A percentile compares a stretch with the other conserved stretches of the same genome.
Conservation (phyloP, 2,113 vertebrate genomes). For the Forbesichthys papilliferus region DNA sequence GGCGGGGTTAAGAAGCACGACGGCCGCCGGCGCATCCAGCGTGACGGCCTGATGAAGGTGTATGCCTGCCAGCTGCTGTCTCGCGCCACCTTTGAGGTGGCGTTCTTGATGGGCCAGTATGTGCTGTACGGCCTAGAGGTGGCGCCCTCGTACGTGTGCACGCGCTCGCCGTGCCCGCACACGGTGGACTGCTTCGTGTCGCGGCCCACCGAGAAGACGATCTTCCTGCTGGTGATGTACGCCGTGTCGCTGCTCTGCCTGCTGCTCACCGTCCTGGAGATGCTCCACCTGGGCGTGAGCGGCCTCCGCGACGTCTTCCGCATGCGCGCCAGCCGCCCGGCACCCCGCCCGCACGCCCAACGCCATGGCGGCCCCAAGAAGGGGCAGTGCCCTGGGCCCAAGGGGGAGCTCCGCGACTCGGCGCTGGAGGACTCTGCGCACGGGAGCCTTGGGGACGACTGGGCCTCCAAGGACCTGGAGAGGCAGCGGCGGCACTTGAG, state of each 20-base stretch:
- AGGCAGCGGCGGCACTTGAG: conserved; percentile 81
- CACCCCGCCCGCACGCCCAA: conserved; percentile 52
- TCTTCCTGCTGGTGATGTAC: conserved; percentile 89
- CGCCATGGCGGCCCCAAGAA: conserved; percentile 74
- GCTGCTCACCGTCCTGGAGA: conserved; percentile 83
- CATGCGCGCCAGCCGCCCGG: conserved; percentile 33
- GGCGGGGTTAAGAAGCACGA: conserved; percentile 75
- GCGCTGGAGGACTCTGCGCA: conserved; percentile 54
- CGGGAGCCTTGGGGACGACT: conserved; percentile 69
- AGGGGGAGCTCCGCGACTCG: conserved; percentile 63
- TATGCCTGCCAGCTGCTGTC: conserved; percentile 84
- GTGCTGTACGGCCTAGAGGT: conserved; percentile 84
- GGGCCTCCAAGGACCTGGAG: conserved; percentile 70
- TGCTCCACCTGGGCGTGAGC: conserved; percentile 82
- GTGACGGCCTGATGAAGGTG: conserved; percentile 86
- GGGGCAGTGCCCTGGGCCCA: conserved; percentile 56
- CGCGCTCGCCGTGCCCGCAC: conserved; percentile 83
- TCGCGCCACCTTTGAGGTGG: conserved; percentile 78
- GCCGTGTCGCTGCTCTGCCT: conserved; percentile 85
- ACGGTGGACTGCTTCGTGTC: conserved; percentile 88
- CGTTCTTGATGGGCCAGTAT: conserved; percentile 87
- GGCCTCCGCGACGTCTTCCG: conserved; percentile 80
- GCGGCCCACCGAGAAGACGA: conserved; percentile 88
- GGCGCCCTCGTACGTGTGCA: conserved; percentile 81
- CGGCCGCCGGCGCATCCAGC: conserved; percentile 81